Evolutionary conservation across 2,797 vertebrate species (phyloP).

Genomic region (Agapornis canus): DNA sequence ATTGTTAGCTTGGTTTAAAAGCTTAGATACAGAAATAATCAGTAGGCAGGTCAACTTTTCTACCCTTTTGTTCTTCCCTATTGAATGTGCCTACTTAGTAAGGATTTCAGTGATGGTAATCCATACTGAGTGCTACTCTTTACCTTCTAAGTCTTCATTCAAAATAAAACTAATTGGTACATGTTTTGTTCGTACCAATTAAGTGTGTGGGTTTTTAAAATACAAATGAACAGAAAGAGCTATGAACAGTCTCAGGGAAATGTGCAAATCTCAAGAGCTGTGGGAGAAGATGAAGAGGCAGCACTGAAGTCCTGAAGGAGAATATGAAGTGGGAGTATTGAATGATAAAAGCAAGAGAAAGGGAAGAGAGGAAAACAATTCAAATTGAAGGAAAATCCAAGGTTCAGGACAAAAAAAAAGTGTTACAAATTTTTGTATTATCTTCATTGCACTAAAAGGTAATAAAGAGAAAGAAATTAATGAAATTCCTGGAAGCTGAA

Average conservation of each 20-base stretch:
- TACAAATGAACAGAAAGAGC: background rate
- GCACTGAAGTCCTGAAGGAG: background rate
- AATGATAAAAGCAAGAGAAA: background rate
- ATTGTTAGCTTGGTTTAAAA: background rate
- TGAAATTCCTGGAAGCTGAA: background rate
- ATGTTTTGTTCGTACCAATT: background rate
- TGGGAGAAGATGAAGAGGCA: background rate
- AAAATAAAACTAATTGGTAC: background rate
- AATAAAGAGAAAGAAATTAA: background rate
- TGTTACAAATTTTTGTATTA: background rate
- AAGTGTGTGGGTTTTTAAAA: background rate
- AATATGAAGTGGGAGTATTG: background rate
- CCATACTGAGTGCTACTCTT: background rate
- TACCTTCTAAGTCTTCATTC: background rate
- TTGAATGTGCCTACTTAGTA: background rate
- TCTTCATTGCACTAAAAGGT: background rate
- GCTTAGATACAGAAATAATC: background rate
- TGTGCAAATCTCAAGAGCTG: background rate
- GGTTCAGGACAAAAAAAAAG: background rate
- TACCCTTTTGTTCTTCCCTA: background rate
- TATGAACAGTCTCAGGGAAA: background rate
- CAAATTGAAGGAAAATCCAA: background rate
- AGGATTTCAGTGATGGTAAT: background rate
- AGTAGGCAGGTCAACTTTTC: background rate
- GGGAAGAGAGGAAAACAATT: background rate